Evolutionary conservation across 2,888 invertebrate species (phyloP), one percentile per base, ranked within the genome.

Genomic region (Sarcophaga subvicina): DNA sequence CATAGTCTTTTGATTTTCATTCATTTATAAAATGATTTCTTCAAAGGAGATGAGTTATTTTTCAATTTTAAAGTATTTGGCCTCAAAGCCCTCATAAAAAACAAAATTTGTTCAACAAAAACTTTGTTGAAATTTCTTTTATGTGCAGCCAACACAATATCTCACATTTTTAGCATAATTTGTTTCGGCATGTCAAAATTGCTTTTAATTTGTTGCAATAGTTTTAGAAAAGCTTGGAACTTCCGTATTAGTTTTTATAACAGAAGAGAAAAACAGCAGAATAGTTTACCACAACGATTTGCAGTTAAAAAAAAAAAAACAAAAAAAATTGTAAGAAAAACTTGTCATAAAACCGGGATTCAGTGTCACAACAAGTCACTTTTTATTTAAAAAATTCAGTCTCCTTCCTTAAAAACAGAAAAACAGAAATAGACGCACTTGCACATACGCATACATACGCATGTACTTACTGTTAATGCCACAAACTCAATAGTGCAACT

Each of bases 341-440:
- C 76, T 84, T 87, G 81, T 84, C 87, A 87, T 79, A 75, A 76
- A 84, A 84, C 81, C 81, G 84, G 84, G 81, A 84, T 87, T 69
- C 69, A 84, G 79, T 87, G 87, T 87, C 87, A 87, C 81, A 87
- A 84, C 87, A 87, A 79, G 75, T 82, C 76, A 76, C 59, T 84
- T 82, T 87, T 67, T 87, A 71, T 80, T 63, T 76, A 64, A 54
- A 17, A 14, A 54, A 54, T 54, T 54, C 54, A 54, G 37, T 49
- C 77, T 78, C 79, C 73, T 78, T 79, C 78, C 81, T 78, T 54
- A 66, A 75, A 69, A 25, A 73, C 54, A 37, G 37, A 37, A 6
- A 27, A 5, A 27, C 4, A 27, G 22, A 27, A 27, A 37, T 8
- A 37, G 6, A 37, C 37, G 37, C 37, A 14, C 54, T 14, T 54